These are phyloP conservation scores for Thera obeliscata DNA, from an alignment of 2,888 invertebrate genomes.

Conservation along the genomic window DNA sequence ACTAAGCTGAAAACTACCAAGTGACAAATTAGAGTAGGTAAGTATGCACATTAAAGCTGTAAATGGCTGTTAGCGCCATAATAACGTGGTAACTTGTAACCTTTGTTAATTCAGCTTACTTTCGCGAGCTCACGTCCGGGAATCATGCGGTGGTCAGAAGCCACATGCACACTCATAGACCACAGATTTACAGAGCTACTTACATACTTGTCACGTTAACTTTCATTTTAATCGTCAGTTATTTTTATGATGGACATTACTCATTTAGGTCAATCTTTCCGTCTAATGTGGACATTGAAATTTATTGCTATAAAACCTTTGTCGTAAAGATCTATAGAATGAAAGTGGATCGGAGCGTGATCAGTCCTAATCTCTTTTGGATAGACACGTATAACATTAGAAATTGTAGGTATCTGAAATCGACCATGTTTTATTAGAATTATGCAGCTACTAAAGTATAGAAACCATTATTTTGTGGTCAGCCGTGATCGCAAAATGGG, in stretches of 20 bases:
- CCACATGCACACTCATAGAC: constrained; percentile 55
- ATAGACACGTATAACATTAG: constrained; percentile 53
- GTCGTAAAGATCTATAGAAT: constrained; percentile 8
- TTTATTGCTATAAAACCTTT: constrained; percentile 15
- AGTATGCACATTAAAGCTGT: background rate
- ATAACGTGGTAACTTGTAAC: constrained; percentile 23
- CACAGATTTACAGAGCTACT: constrained; percentile 41
- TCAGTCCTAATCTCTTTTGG: constrained; percentile 33
- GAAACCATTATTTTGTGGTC: constrained; percentile 50
- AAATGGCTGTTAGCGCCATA: background rate
- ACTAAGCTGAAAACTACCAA: background rate
- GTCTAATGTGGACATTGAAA: constrained; percentile 21
- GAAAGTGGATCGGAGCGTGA: constrained; percentile 18
- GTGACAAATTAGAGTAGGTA: background rate
- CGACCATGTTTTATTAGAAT: constrained; percentile 41
- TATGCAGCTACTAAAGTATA: constrained; percentile 42
- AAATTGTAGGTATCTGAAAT: constrained; percentile 37
- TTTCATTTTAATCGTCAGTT: constrained; percentile 40
- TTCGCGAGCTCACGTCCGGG: constrained; percentile 60
- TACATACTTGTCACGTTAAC: constrained; percentile 28
- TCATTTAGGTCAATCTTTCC: constrained; percentile 36
- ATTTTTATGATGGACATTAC: constrained; percentile 36
- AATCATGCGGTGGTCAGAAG: constrained; percentile 59
- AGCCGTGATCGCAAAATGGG: constrained; percentile 39
- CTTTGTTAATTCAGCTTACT: constrained; percentile 57